phyloP scores from a whole-genome alignment of 2,888 invertebrate genomes.

The Eulithis testata region DNA sequence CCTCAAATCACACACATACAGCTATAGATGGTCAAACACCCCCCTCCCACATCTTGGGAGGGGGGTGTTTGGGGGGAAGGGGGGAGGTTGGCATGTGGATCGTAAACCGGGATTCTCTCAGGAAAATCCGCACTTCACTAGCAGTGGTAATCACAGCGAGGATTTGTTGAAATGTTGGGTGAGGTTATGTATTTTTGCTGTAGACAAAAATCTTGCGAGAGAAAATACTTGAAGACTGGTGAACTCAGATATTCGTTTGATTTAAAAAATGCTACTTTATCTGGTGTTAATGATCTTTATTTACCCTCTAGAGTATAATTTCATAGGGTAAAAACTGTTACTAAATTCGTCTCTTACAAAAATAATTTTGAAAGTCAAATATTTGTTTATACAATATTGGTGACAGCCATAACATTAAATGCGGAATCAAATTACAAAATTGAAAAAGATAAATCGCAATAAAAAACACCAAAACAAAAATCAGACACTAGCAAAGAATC shows the following conservation, averaged over 20 bases:
- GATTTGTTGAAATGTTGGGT: conserved; percentile 66
- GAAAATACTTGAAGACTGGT: conserved; percentile 2
- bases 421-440: too few relatives aligned
- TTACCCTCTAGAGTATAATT: too few relatives aligned
- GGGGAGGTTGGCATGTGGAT: conserved; percentile 59
- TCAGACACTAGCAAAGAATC: conserved; percentile 47
- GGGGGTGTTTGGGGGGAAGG: conserved; percentile 42
- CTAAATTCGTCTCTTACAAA: too few relatives aligned
- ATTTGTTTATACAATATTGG: too few relatives aligned
- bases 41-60: conserved; percentile 50
- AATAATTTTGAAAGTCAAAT: too few relatives aligned
- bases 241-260: too few relatives aligned
- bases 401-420: too few relatives aligned
- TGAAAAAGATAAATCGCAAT: too few relatives aligned
- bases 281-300: too few relatives aligned
- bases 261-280: too few relatives aligned
- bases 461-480: conserved; percentile 43
- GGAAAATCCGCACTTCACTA: conserved; percentile 79
- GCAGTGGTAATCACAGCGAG: conserved; percentile 74
- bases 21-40: conserved; percentile 58
- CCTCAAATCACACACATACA: conserved; percentile 52
- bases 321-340: too few relatives aligned
- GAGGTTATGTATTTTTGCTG: conserved; percentile 39
- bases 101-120: conserved; percentile 77
- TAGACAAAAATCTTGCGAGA: conserved; percentile 21